Conservation (phyloP, 2,888 invertebrate genomes). For the Pinctada fucata region DNA sequence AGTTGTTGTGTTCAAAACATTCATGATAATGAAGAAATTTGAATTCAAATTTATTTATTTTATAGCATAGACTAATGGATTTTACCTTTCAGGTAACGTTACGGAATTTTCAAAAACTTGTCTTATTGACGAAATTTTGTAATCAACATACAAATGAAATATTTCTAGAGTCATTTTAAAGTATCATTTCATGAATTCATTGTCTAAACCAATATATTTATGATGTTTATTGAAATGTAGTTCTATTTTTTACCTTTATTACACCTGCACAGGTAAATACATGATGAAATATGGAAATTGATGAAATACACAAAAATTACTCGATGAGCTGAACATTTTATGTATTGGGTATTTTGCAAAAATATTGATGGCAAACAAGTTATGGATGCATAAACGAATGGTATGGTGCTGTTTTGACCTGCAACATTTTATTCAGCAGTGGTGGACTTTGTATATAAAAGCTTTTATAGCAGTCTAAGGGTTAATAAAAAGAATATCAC, state of each 20-base stretch:
- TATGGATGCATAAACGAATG: background rate
- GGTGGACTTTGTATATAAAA: background rate
- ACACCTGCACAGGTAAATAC: slow-evolving; percentile 5
- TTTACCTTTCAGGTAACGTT: background rate
- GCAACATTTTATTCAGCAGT: background rate
- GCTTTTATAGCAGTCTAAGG: slow-evolving; percentile 12
- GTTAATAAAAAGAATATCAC: too few species aligned
- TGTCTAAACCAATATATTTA: background rate
- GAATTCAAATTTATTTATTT: slow-evolving; percentile 6
- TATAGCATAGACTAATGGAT: background rate
- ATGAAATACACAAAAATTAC: background rate
- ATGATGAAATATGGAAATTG: background rate
- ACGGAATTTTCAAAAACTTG: too few species aligned
- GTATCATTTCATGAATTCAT: background rate
- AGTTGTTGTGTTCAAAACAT: too few species aligned
- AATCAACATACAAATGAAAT: too few species aligned
- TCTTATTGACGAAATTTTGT: too few species aligned
- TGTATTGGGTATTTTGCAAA: background rate
- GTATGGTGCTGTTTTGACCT: background rate
- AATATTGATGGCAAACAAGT: background rate
- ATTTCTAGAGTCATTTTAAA: background rate
- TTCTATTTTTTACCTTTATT: background rate
- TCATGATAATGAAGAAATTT: slow-evolving; percentile 3
- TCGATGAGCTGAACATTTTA: background rate
- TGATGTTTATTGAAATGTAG: background rate